Evolutionary conservation across 2,113 vertebrate species (phyloP).

Genomic region (human): DNA sequence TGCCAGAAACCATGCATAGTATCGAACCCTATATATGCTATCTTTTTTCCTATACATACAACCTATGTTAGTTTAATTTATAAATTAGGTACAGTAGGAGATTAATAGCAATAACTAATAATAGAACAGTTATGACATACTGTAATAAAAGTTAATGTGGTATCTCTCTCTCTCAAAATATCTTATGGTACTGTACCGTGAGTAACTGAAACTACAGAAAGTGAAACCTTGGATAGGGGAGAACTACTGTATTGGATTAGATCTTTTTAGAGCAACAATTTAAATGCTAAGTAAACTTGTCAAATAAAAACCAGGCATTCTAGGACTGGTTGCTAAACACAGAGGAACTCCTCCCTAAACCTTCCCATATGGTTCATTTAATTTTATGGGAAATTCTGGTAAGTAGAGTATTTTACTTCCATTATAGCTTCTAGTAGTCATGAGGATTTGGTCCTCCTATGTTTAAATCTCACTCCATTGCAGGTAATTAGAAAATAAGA

Average conservation of each 20-base stretch:
- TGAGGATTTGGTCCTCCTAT: not conserved
- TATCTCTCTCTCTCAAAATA: not conserved
- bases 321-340: not conserved
- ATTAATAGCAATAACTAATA: not conserved
- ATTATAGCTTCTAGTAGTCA: not conserved
- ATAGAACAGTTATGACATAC: not conserved
- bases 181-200: not conserved
- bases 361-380: not conserved
- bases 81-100: not conserved
- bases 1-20: not conserved
- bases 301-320: not conserved
- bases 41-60: not conserved
- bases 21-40: not conserved
- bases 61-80: not conserved
- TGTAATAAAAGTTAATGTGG: not conserved
- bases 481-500: conserved; percentile 32
- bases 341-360: not conserved
- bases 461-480: not conserved
- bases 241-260: not conserved
- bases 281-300: conserved; percentile 18
- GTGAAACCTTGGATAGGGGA: not conserved
- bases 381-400: not conserved
- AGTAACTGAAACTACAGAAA: not conserved
- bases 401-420: not conserved
- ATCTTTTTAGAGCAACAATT: not conserved